Evolutionary conservation across 2,113 vertebrate genomes (phyloP).

Genomic region (Sapajus apella): DNA sequence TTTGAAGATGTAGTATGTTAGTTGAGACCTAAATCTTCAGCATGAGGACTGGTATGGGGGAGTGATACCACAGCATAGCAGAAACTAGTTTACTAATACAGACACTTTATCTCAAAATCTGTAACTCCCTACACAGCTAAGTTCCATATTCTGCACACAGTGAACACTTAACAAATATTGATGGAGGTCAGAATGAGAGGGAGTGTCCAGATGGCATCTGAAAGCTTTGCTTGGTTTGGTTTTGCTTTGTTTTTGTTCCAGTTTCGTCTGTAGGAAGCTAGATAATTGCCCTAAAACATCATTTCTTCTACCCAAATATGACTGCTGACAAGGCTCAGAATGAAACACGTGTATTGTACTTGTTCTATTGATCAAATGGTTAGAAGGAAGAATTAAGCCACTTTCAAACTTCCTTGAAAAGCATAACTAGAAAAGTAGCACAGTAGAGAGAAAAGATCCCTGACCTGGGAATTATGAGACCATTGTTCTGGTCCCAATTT

Average conservation of each 20-base stretch:
- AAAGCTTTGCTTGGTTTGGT: not conserved
- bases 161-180: not conserved
- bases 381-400: not conserved
- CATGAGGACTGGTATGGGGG: not conserved
- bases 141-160: not conserved
- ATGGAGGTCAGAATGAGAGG: not conserved
- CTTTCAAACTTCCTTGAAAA: not conserved
- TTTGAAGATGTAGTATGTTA: not conserved
- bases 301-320: not conserved
- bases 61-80: not conserved
- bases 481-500: not conserved
- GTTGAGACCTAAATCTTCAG: not conserved
- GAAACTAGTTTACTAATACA: not conserved
- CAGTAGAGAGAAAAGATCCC: not conserved
- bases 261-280: slow-evolving; percentile 5
- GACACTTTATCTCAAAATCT: not conserved
- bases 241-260: not conserved
- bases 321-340: not conserved
- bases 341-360: not conserved
- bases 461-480: not conserved
- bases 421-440: not conserved
- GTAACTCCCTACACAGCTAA: not conserved
- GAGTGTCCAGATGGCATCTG: not conserved
- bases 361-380: not conserved
- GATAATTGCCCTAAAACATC: not conserved